Conservation (phyloP, 2,888 invertebrate genomes). For the Pheosia tremula region DNA sequence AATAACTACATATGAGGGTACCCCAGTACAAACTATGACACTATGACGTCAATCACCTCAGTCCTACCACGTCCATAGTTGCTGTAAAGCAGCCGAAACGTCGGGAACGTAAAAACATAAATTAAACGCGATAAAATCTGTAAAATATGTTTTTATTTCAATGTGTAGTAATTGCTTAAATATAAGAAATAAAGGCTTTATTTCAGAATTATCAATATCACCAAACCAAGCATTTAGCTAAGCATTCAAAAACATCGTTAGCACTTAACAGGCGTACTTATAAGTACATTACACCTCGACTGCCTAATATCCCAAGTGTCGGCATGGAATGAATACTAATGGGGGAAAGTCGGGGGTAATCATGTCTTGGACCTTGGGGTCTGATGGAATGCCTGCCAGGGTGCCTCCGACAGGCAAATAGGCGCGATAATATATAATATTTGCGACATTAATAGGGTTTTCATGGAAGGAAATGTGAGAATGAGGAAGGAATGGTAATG, state of each 20-base stretch:
- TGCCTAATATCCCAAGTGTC: constrained; percentile 16
- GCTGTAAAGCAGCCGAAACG: too few relatives aligned
- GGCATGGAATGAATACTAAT: constrained; percentile 28
- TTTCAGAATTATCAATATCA: too few relatives aligned
- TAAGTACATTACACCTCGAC: constrained; percentile 13
- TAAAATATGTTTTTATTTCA: too few relatives aligned
- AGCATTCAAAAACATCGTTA: background rate
- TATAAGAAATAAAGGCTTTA: too few relatives aligned
- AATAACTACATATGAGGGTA: too few relatives aligned
- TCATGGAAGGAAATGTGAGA: background rate
- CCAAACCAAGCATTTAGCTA: too few relatives aligned
- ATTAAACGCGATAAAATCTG: too few relatives aligned
- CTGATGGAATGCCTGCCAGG: constrained; percentile 17
- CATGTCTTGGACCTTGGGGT: constrained; percentile 11
- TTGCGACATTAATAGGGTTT: constrained; percentile 1
- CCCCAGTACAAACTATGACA: too few relatives aligned
- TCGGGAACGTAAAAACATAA: too few relatives aligned
- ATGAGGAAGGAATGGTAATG: background rate
- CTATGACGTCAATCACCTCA: too few relatives aligned
- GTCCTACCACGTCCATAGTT: too few relatives aligned
- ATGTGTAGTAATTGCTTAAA: too few relatives aligned
- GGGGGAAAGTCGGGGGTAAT: constrained; percentile 10
- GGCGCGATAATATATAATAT: constrained; percentile 2
- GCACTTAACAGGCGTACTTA: constrained; percentile 1
- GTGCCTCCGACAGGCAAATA: constrained; percentile 3